Evolutionary conservation across 2,888 invertebrate genomes (phyloP), one percentile per base, ranked within the genome.

Genomic region (Drosophila demipolita): DNA sequence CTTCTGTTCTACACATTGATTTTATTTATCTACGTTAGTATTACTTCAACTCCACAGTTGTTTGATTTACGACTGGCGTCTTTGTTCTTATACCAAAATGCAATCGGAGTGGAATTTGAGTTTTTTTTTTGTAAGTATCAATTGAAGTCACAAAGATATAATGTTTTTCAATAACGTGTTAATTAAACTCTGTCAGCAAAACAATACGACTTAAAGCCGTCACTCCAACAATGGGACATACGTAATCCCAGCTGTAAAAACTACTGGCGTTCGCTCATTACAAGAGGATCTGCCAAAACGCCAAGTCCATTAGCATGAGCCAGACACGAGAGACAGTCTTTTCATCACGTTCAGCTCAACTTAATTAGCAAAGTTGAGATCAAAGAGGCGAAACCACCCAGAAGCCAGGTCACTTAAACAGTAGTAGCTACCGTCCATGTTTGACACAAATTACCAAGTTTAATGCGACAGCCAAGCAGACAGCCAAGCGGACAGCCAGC

Each of bases 401-500:
- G 89, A 89, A 85, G 89, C 66, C 69, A 66, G 40, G 64, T 60
- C 84, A 77, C 77, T 83, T 82, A 83, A 83, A 83, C 83, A 86
- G 83, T 83, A 85, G 83, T 78, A 57, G 90, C 87, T 88, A 45
- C 89, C 73, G 86, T 86, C 77, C 80, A 74, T 76, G 88, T 70
- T 88, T 79, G 87, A 86, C 90, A 90, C 89, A 87, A 87, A 90
- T 87, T 89, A 88, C 68, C 75, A 73, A 89, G 72, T 90, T 90
- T 90, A 87, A 86, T 80, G 80, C 78, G 87, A 90, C 86, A 86
- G 82, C 68, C 72, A 62, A 45, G 55, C 74, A 54, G 26, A 49
- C 40, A 58, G 35, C 40, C 40, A 45, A 9, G 3, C 33, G n/a
- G 45, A 20, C 42, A 29, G 20, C 3, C 17, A 32, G 33, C 11